A percentile compares a stretch with the other conserved stretches of the same genome.
Evolutionary conservation across 2,888 invertebrate genomes (phyloP).

Genomic region (Melinopterus prodromus): DNA sequence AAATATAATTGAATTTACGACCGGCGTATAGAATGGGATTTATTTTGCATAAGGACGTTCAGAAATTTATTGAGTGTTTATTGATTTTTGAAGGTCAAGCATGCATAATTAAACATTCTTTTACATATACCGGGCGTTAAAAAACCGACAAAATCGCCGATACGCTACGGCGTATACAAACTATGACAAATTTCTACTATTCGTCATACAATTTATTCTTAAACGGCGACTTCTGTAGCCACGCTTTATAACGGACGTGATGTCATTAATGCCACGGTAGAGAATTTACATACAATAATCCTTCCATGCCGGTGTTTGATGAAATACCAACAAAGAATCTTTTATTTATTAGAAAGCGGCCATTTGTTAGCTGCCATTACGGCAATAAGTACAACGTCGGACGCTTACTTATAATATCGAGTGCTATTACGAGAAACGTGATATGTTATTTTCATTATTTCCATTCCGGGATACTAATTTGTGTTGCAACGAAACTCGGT

Average conservation of each 20-base stretch:
- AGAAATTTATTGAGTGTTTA: neutral
- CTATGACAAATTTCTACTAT: neutral
- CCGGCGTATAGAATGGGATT: neutral
- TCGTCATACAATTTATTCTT: neutral
- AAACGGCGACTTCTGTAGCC: neutral
- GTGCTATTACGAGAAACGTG: neutral
- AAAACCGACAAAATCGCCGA: too few relatives aligned
- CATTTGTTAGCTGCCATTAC: neutral
- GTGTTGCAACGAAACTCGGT: too few relatives aligned
- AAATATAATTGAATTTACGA: neutral
- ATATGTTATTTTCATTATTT: neutral
- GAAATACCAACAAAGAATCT: slow-evolving; percentile 4
- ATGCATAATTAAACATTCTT: neutral
- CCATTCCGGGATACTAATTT: neutral
- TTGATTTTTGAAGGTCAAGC: neutral
- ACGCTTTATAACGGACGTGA: neutral
- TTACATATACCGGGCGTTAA: neutral
- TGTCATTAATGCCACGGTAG: neutral
- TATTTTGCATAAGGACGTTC: neutral
- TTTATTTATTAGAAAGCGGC: neutral
- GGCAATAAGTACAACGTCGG: neutral
- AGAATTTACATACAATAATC: neutral
- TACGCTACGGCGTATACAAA: neutral
- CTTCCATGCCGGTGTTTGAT: neutral
- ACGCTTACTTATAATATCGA: neutral